phyloP scores from a whole-genome alignment of 2,113 vertebrate genomes.

The Mesocricetus auratus region DNA sequence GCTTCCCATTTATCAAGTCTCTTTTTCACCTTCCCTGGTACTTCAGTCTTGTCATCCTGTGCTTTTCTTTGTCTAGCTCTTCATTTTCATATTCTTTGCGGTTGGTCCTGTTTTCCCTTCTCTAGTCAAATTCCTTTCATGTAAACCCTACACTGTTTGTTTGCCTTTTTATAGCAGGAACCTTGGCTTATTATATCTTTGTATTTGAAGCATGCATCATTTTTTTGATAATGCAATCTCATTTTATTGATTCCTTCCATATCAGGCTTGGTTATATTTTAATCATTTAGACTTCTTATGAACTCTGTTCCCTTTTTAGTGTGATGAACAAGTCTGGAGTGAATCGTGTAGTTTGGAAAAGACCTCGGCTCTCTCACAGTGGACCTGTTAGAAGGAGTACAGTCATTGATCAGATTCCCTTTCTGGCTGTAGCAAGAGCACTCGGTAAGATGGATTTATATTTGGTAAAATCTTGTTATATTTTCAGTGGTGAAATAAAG shows the following conservation, averaged over 20 bases:
- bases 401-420: slow-evolving; percentile 97
- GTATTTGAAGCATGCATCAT: slow-evolving; percentile 35
- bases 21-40: background rate
- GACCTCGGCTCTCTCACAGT: slow-evolving; percentile 95
- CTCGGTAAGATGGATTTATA: slow-evolving; percentile 87
- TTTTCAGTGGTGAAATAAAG: slow-evolving; percentile 37
- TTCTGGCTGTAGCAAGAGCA: slow-evolving; percentile 96
- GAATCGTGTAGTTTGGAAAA: slow-evolving; percentile 98
- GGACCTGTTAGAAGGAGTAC: slow-evolving; percentile 97
- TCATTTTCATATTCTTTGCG: slow-evolving; percentile 41
- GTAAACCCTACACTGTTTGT: background rate
- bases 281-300: slow-evolving; percentile 46
- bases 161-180: slow-evolving; percentile 45
- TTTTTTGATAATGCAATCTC: slow-evolving; percentile 49
- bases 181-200: slow-evolving; percentile 21
- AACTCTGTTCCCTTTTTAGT: slow-evolving; percentile 82
- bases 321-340: slow-evolving; percentile 99
- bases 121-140: slow-evolving; percentile 35
- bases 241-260: slow-evolving; percentile 16
- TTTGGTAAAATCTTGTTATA: slow-evolving; percentile 36
- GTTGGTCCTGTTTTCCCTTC: background rate
- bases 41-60: background rate
- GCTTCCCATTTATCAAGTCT: background rate
- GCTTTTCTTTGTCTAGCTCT: background rate
- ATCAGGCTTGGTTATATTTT: slow-evolving; percentile 30